Evolutionary conservation across 2,888 invertebrate species (phyloP).

Genomic region (Drosophila conformis): DNA sequence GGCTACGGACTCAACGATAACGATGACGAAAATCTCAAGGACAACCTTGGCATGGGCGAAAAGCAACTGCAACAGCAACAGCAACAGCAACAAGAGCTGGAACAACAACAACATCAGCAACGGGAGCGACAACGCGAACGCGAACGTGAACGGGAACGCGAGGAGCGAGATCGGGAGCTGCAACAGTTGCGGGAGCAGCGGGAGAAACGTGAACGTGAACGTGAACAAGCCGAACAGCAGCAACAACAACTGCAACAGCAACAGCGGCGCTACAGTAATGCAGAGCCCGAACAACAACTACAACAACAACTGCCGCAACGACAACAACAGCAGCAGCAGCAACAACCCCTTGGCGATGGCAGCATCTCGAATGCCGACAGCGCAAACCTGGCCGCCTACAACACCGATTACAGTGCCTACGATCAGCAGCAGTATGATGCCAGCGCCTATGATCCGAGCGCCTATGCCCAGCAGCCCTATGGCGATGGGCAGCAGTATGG

Average conservation of each 20-base stretch:
- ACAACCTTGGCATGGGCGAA: slow-evolving; percentile 83
- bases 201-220: slow-evolving; percentile 60
- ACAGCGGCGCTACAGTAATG: slow-evolving; percentile 58
- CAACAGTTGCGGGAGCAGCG: slow-evolving; percentile 63
- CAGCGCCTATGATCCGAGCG: slow-evolving; percentile 75
- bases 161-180: slow-evolving; percentile 58
- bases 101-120: slow-evolving; percentile 57
- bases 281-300: slow-evolving; percentile 38
- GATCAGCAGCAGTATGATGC: slow-evolving; percentile 83
- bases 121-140: slow-evolving; percentile 53
- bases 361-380: slow-evolving; percentile 61
- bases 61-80: slow-evolving; percentile 76
- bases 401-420: slow-evolving; percentile 82
- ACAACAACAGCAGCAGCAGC: slow-evolving; percentile 31
- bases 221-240: slow-evolving; percentile 73
- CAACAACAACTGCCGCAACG: slow-evolving; percentile 44
- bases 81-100: slow-evolving; percentile 51
- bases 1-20: slow-evolving; percentile 79
- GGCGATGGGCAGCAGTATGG: slow-evolving; percentile 74
- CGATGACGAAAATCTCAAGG: slow-evolving; percentile 85
- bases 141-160: slow-evolving; percentile 56
- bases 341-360: slow-evolving; percentile 46
- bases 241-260: slow-evolving; percentile 49
- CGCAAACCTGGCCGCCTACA: slow-evolving; percentile 73
- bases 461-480: slow-evolving; percentile 77